A percentile compares a stretch with the other conserved stretches of the same genome.
These are phyloP conservation scores for Brevipalpus yothersi DNA, from an alignment of 1,140 invertebrate species.

Conservation along the genomic window DNA sequence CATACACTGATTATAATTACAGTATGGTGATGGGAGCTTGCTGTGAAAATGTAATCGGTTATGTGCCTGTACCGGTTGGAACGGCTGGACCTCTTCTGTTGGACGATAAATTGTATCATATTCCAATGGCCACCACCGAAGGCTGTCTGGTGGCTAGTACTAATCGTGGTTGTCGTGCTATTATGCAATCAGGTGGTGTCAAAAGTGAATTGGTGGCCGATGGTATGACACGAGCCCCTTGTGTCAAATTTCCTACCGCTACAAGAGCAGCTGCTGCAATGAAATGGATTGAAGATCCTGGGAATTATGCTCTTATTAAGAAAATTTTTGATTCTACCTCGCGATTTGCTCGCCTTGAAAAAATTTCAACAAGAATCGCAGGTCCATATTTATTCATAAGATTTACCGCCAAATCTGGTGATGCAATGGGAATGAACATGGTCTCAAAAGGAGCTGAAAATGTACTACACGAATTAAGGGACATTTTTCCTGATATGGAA, in stretches of 20 bases:
- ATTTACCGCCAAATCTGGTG: conserved; percentile 82
- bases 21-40: conserved; percentile 69
- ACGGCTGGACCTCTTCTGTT: conserved; percentile 74
- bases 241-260: conserved; percentile 59
- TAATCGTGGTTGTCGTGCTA: conserved; percentile 78
- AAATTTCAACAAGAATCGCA: conserved; percentile 51
- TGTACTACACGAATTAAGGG: conserved; percentile 42
- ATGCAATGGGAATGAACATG: conserved; percentile 99
- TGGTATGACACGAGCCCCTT: conserved; percentile 91
- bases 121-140: conserved; percentile 98
- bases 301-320: conserved; percentile 60
- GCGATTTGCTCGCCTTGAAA: conserved; percentile 54
- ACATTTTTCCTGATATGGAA: conserved; percentile 61
- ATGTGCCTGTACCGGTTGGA: conserved; percentile 82
- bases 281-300: conserved; percentile 51
- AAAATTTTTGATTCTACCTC: conserved; percentile 57
- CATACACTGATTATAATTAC: conserved; percentile 71
- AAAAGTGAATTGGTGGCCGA: conserved; percentile 55
- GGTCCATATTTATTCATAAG: conserved; percentile 69
- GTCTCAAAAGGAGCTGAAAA: conserved; percentile 80
- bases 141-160: conserved; percentile 90
- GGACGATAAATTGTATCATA: conserved; percentile 50
- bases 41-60: conserved; percentile 96
- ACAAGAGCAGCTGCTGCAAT: conserved; percentile 34
- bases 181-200: conserved; percentile 40